phyloP scores from a whole-genome alignment of 2,888 invertebrate genomes.

The Seira ritae region DNA sequence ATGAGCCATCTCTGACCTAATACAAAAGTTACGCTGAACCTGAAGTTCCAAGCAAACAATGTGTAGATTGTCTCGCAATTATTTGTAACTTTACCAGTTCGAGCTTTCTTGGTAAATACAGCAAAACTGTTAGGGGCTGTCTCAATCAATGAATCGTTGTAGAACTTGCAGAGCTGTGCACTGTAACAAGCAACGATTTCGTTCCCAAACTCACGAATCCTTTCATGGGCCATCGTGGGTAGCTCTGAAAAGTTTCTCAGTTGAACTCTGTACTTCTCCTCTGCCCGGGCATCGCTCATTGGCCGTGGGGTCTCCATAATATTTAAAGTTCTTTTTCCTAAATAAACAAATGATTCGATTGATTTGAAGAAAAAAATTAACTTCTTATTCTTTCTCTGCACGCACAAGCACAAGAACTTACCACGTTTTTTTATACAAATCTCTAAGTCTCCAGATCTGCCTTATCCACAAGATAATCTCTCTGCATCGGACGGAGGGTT shows the following conservation, averaged over 20 bases:
- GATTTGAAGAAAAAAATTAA: too few relatives aligned
- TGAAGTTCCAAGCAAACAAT: too few relatives aligned
- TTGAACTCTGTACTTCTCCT: slow-evolving; percentile 54
- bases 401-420: too few relatives aligned
- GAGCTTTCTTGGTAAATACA: slow-evolving; percentile 47
- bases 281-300: slow-evolving; percentile 11
- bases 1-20: slow-evolving; percentile 50
- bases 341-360: too few relatives aligned
- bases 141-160: slow-evolving; percentile 46
- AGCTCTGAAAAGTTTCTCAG: slow-evolving; percentile 53
- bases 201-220: slow-evolving; percentile 62
- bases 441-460: too few relatives aligned
- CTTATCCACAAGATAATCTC: too few relatives aligned
- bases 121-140: slow-evolving; percentile 51
- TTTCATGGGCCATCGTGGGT: slow-evolving; percentile 59
- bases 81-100: slow-evolving; percentile 37
- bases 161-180: slow-evolving; percentile 50
- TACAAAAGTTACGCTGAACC: too few relatives aligned
- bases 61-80: too few relatives aligned
- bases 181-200: slow-evolving; percentile 57
- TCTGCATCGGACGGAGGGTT: too few relatives aligned
- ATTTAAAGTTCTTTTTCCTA: slow-evolving; percentile 22
- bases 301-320: background rate
- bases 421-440: too few relatives aligned
- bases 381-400: too few relatives aligned